Percentiles rank a stretch among this genome's conserved stretches.
Evolutionary conservation across 2,113 vertebrate species (phyloP).

Genomic region (Labeo rohita): DNA sequence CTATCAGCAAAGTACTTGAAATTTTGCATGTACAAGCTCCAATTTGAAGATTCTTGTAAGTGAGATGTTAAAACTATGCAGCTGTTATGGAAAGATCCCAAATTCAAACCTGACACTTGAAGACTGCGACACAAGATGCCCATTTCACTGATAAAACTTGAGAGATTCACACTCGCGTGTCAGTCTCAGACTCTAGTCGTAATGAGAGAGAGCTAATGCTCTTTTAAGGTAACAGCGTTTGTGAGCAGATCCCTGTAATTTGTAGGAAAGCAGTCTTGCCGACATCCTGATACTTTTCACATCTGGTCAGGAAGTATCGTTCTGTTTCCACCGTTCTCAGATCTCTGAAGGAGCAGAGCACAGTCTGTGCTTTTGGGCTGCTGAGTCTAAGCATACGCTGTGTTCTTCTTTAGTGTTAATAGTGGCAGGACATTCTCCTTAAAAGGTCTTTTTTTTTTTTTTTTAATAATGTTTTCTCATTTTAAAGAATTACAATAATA

Average conservation of each 20-base stretch:
- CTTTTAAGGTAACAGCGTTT: constrained; percentile 35
- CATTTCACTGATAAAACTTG: neutral
- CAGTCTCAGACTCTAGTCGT: neutral
- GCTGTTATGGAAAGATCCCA: neutral
- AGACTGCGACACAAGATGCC: neutral
- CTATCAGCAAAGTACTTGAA: neutral
- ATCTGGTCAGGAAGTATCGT: constrained; percentile 49
- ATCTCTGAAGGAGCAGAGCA: constrained; percentile 7
- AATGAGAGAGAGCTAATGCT: constrained; percentile 22
- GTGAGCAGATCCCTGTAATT: constrained; percentile 37
- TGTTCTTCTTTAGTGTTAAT: neutral
- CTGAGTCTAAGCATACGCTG: neutral
- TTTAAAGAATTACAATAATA: neutral
- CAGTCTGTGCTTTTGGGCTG: neutral
- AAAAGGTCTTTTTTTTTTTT: neutral
- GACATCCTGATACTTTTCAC: constrained; percentile 53
- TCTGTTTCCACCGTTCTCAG: constrained; percentile 19
- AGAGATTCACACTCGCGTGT: neutral
- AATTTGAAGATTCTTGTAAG: neutral
- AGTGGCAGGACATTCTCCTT: neutral
- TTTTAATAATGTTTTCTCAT: neutral
- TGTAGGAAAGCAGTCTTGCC: neutral
- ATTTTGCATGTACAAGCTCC: neutral
- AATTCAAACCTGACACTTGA: neutral
- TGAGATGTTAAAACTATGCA: neutral